These are phyloP conservation scores for Coranthus polyacanthus DNA, from an alignment of 2,797 vertebrate species.

Conservation along the genomic window DNA sequence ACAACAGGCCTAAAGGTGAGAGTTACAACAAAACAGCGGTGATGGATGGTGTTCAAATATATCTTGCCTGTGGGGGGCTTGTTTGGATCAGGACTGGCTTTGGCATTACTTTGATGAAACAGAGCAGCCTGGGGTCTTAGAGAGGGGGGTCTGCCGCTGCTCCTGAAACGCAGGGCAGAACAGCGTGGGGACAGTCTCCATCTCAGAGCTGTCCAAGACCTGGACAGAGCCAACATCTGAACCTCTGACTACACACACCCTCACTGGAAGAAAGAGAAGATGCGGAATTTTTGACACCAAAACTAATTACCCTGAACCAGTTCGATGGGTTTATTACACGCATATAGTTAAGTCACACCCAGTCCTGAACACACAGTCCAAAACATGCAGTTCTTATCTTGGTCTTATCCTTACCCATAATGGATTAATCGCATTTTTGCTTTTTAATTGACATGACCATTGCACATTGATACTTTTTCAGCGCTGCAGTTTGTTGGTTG, in stretches of 20 bases:
- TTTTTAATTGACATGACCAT: too few species aligned
- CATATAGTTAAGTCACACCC: too few species aligned
- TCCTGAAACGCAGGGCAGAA: conserved; percentile 47
- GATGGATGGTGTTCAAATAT: conserved; percentile 11
- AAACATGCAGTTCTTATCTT: conserved; percentile 1
- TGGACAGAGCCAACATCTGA: conserved; percentile 66
- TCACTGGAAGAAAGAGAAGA: conserved; percentile 66
- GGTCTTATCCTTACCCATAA: too few species aligned
- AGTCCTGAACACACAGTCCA: background rate
- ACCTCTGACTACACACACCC: conserved; percentile 59
- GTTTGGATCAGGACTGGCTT: conserved; percentile 68
- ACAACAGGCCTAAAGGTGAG: background rate
- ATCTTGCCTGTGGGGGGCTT: conserved; percentile 77
- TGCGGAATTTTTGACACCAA: too few species aligned
- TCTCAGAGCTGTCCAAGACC: conserved; percentile 56
- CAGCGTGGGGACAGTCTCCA: conserved; percentile 52
- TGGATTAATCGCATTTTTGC: too few species aligned
- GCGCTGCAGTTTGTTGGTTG: too few species aligned
- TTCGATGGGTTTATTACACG: too few species aligned
- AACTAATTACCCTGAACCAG: too few species aligned
- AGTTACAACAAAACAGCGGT: conserved; percentile 5
- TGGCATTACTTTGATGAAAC: conserved; percentile 78
- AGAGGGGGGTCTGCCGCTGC: conserved; percentile 43
- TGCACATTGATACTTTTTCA: too few species aligned
- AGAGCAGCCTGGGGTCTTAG: conserved; percentile 54